Evolutionary conservation across 2,113 vertebrate species (phyloP).

Genomic region (Zosterops borbonicus): DNA sequence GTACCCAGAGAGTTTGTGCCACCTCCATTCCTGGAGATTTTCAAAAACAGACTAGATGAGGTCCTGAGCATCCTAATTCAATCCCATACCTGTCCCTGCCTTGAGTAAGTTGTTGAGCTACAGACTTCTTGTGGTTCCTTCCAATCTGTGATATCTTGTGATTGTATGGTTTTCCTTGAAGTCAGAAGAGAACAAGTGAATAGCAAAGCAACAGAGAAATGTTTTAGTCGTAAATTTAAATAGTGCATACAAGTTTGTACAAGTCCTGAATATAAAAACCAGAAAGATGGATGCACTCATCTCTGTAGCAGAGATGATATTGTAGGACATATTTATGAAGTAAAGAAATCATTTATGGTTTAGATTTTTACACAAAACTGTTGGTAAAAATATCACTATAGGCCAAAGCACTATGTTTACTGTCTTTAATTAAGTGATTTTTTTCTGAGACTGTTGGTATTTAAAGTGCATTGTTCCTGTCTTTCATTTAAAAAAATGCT

Average conservation of each 20-base stretch:
- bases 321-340: not conserved
- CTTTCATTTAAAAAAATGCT: not conserved
- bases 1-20: not conserved
- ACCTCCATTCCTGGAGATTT: not conserved
- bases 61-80: not conserved
- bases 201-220: not conserved
- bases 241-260: not conserved
- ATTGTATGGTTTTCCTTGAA: not conserved
- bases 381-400: not conserved
- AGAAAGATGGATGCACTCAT: not conserved
- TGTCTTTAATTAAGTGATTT: not conserved
- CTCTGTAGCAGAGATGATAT: not conserved
- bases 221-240: not conserved
- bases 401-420: not conserved
- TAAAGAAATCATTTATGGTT: not conserved
- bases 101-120: not conserved
- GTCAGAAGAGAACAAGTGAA: not conserved
- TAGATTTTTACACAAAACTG: not conserved
- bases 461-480: not conserved
- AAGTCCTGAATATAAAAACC: not conserved
- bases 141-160: not conserved
- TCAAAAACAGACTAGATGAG: not conserved
- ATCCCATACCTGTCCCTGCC: not conserved
- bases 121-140: not conserved
- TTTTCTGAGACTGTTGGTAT: not conserved